Evolutionary conservation across 2,888 invertebrate species (phyloP).

Genomic region (Volucella inflata): DNA sequence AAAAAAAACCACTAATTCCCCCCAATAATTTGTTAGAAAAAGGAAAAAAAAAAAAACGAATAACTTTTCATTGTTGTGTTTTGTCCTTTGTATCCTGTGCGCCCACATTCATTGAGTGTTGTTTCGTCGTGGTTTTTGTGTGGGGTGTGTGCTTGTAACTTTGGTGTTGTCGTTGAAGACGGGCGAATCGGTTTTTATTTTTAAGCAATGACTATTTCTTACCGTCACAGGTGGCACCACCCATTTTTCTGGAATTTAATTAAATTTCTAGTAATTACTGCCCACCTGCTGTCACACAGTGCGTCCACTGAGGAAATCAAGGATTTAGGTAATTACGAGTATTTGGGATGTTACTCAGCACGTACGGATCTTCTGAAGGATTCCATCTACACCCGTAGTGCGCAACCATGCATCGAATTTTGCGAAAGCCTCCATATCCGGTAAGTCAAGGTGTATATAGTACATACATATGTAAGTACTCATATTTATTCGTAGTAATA

Average conservation of each 20-base stretch:
- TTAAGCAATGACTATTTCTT: constrained; percentile 67
- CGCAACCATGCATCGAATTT: constrained; percentile 81
- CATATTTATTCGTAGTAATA: too few relatives aligned
- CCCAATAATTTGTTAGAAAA: too few relatives aligned
- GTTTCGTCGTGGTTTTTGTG: constrained; percentile 22
- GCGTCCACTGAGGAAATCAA: constrained; percentile 25
- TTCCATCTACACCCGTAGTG: constrained; percentile 80
- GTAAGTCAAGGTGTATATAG: constrained; percentile 74
- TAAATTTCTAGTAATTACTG: constrained; percentile 58
- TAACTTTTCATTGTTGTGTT: constrained; percentile 26
- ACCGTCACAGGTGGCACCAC: constrained; percentile 74
- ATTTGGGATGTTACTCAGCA: constrained; percentile 81
- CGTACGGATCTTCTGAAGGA: constrained; percentile 80
- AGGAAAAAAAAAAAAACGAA: too few relatives aligned
- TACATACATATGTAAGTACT: not conserved
- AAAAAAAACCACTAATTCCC: too few relatives aligned
- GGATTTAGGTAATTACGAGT: constrained; percentile 78
- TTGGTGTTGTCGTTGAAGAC: constrained; percentile 57
- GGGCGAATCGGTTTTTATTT: constrained; percentile 35
- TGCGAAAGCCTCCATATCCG: constrained; percentile 80
- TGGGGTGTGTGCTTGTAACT: constrained; percentile 24
- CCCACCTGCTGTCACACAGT: constrained; percentile 30
- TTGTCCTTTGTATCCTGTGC: constrained; percentile 36
- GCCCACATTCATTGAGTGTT: constrained; percentile 6
- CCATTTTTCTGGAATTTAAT: constrained; percentile 70